A percentile compares a stretch with the other conserved stretches of the same genome.
Evolutionary conservation across 2,888 invertebrate species (phyloP).

Genomic region (Drosophila diplacantha): DNA sequence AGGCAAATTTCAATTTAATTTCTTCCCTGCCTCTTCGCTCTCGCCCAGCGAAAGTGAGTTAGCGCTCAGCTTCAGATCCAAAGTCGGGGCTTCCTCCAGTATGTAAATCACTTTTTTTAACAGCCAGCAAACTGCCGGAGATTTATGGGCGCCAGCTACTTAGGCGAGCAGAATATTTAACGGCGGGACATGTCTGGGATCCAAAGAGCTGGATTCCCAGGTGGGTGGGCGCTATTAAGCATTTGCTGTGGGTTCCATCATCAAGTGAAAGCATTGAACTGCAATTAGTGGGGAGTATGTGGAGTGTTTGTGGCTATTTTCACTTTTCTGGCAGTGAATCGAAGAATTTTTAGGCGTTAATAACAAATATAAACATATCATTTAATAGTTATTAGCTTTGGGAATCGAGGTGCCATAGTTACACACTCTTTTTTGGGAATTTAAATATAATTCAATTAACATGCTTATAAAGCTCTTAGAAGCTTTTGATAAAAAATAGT

Average conservation of each 20-base stretch:
- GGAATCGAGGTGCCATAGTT: neutral
- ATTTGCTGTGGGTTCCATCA: neutral
- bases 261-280: constrained; percentile 31
- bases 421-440: neutral
- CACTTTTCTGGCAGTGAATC: constrained; percentile 27
- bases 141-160: constrained; percentile 64
- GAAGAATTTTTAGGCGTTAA: constrained; percentile 2
- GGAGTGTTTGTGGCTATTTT: constrained; percentile 14
- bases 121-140: constrained; percentile 53
- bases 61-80: constrained; percentile 20
- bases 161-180: constrained; percentile 62
- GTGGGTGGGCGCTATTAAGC: constrained; percentile 24
- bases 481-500: too few relatives aligned
- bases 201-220: constrained; percentile 25
- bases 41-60: constrained; percentile 30
- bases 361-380: neutral
- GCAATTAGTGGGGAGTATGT: constrained; percentile 21
- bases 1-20: constrained; percentile 62
- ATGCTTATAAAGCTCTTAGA: neutral
- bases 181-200: constrained; percentile 32
- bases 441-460: neutral
- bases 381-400: too few relatives aligned
- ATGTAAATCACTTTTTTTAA: constrained; percentile 65
- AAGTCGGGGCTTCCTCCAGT: constrained; percentile 38
- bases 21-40: constrained; percentile 23